Conservation (phyloP, 2,888 invertebrate species). For the Caenorhabditis imperialis region DNA sequence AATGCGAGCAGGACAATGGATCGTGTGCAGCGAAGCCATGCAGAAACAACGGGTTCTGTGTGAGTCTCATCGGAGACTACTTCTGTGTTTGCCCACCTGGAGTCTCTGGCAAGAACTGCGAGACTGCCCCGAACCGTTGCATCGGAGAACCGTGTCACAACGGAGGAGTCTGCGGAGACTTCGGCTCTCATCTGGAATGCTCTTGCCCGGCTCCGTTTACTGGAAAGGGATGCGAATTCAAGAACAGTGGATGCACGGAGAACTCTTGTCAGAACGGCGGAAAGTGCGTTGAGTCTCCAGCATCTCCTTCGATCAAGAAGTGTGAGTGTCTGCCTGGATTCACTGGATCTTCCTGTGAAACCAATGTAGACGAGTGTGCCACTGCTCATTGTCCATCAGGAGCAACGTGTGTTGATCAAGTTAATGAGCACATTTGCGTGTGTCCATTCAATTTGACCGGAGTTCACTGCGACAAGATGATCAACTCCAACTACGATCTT, state of each 20-base stretch:
- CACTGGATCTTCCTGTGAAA: conserved; percentile 74
- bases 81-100: conserved; percentile 85
- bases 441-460: conserved; percentile 97
- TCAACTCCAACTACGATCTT: conserved; percentile 96
- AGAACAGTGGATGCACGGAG: conserved; percentile 66
- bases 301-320: conserved; percentile 83
- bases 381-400: conserved; percentile 72
- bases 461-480: conserved; percentile 92
- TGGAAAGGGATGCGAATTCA: conserved; percentile 65
- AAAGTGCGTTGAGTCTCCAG: conserved; percentile 69
- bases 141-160: conserved; percentile 96
- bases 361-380: conserved; percentile 77
- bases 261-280: conserved; percentile 74
- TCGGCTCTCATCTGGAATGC: conserved; percentile 93
- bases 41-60: conserved; percentile 93
- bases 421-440: conserved; percentile 91
- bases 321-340: conserved; percentile 87
- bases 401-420: conserved; percentile 75
- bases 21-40: conserved; percentile 90
- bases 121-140: conserved; percentile 94
- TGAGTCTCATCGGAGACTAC: conserved; percentile 90
- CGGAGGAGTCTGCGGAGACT: conserved; percentile 94
- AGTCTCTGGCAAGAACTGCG: conserved; percentile 96
- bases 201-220: conserved; percentile 84
- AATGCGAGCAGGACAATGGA: conserved; percentile 90